phyloP scores from a whole-genome alignment of 1,140 invertebrate genomes.

The Apis laboriosa region DNA sequence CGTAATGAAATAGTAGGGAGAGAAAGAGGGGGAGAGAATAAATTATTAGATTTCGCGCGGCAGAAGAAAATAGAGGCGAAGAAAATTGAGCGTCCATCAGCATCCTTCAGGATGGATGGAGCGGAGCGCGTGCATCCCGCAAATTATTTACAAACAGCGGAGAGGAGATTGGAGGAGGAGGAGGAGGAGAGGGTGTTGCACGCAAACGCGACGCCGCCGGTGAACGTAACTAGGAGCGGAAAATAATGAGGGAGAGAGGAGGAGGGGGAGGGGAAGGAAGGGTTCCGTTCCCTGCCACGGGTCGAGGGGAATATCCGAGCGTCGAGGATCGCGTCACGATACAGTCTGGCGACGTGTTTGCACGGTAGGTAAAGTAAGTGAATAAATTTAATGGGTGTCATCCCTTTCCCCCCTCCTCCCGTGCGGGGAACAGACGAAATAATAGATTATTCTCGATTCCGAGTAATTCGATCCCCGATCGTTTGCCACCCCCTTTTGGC shows the following conservation, averaged over 20 bases:
- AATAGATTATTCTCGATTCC: conserved; percentile 12
- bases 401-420: conserved; percentile 2
- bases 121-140: not conserved
- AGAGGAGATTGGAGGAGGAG: too few relatives aligned
- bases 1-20: too few relatives aligned
- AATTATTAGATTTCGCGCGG: not conserved
- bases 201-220: not conserved
- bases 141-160: conserved; percentile 16
- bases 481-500: too few relatives aligned
- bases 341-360: not conserved
- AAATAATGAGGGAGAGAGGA: conserved; percentile 38
- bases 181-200: not conserved
- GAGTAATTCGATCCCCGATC: not conserved
- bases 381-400: conserved; percentile 68
- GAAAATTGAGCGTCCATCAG: conserved; percentile 10
- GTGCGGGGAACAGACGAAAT: not conserved
- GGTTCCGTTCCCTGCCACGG: conserved; percentile 7
- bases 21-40: not conserved
- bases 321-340: conserved; percentile 16
- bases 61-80: not conserved
- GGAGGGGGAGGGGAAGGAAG: too few relatives aligned
- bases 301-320: conserved; percentile 17
- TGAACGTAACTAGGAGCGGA: conserved; percentile 30
- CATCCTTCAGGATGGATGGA: not conserved
- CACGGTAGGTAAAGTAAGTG: conserved; percentile 58